Base-by-base conservation (phyloP, 2,797 vertebrate genomes). In the Miichthys miiuy region DNA sequence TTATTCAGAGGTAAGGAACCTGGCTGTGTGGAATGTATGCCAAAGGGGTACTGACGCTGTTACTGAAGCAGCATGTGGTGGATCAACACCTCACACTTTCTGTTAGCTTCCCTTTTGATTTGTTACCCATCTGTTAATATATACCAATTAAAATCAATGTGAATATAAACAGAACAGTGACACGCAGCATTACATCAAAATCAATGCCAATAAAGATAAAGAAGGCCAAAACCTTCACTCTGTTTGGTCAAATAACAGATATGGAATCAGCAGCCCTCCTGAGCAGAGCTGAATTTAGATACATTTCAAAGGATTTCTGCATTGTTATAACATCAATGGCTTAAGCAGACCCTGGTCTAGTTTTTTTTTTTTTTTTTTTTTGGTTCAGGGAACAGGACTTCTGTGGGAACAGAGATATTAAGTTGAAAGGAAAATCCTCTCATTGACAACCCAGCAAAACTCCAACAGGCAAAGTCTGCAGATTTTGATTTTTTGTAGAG, bases 391-490 rank as follows among this genome's bases (percentile, higher is more conserved):
- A 76, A 51, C 57, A 71, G 62, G 41, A 71, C 75, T 71, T 82
- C 62, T 85, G 67, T 62, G 30, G 30, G 46, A 76, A 80, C 61
- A 70, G 27, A 83, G 64, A 83, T 78, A 85, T 77, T 75, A 62
- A 58, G 50, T 85, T 81, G 27, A 83, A 79, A 85, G 63, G 58
- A 82, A 81, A 86, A 84, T 84, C 76, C 81, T 72, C 46, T 74
- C 66, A 66, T 77, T 83, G 81, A 81, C 75, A 77, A 62, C 27
- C 63, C 55, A 88, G 80, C 77, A 85, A 71, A 87, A 75, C 63
- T 80, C 20, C 56, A 34, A 70, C 61, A 38, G 30, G 78, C 72
- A 60, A 71, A 42, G 52, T 81, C 58, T 81, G 75, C 78, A 79
- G 52, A 81, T 83, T 80, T 48, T 0, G 25, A n/a, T 41, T 64